These are phyloP conservation scores for Strigamia transsilvanica DNA, from an alignment of 2,888 invertebrate genomes.

Conservation along the genomic window DNA sequence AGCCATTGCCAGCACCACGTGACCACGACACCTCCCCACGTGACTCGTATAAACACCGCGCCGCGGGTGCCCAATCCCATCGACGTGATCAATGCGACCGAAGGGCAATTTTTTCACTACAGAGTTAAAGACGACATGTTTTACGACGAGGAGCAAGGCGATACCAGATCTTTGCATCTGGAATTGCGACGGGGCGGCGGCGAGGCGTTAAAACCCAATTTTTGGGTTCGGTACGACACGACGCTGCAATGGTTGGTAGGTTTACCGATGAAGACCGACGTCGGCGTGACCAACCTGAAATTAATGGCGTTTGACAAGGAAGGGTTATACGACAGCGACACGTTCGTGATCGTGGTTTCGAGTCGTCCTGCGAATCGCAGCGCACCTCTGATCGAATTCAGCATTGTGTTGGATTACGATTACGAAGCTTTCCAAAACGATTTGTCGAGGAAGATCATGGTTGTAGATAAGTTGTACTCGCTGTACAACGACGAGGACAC, in stretches of 20 bases:
- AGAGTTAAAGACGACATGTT: conserved; percentile 89
- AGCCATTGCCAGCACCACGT: conserved; percentile 71
- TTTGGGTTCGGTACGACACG: conserved; percentile 89
- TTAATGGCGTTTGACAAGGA: conserved; percentile 76
- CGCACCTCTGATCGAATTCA: conserved; percentile 78
- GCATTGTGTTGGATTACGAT: conserved; percentile 76
- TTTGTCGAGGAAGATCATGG: conserved; percentile 77
- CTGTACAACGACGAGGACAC: conserved; percentile 80
- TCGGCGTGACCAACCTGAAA: conserved; percentile 79
- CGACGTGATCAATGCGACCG: conserved; percentile 81
- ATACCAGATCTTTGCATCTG: conserved; percentile 76
- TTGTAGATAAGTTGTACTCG: conserved; percentile 80
- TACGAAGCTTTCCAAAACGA: conserved; percentile 69
- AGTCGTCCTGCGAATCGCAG: conserved; percentile 66
- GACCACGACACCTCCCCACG: conserved; percentile 68
- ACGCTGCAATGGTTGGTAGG: conserved; percentile 90
- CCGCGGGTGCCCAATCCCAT: conserved; percentile 85
- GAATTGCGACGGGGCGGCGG: conserved; percentile 78
- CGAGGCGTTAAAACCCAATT: conserved; percentile 71
- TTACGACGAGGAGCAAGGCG: conserved; percentile 86
- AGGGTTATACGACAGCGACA: conserved; percentile 80
- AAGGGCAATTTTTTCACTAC: conserved; percentile 81
- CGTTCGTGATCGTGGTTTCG: conserved; percentile 77
- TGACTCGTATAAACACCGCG: conserved; percentile 72
- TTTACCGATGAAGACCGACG: conserved; percentile 77